Conservation (phyloP, 2,797 vertebrate species). For the Cynopterus sphinx region DNA sequence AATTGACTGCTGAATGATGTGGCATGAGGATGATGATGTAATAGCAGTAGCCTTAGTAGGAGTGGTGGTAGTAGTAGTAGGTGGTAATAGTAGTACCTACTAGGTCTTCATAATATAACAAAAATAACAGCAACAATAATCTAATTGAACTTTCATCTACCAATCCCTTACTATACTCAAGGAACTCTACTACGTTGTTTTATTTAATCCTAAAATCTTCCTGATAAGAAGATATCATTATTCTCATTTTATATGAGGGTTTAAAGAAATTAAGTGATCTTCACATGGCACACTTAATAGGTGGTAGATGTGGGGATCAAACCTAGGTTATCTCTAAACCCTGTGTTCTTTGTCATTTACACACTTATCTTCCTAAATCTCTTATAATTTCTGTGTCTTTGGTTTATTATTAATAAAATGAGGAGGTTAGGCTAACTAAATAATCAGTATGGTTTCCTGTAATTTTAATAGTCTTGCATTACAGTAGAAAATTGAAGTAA, state of each 20-base stretch:
- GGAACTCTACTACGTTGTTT: neutral
- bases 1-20: neutral
- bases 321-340: neutral
- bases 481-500: neutral
- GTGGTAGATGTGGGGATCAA: neutral
- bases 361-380: neutral
- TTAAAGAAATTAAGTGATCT: neutral
- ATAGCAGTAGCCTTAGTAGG: neutral
- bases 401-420: neutral
- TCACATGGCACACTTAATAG: neutral
- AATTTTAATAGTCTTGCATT: neutral
- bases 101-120: neutral
- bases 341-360: neutral
- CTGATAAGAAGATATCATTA: neutral
- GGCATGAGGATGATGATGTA: neutral
- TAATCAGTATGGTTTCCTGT: neutral
- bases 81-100: neutral
- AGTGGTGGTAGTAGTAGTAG: neutral
- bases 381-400: neutral
- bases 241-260: neutral
- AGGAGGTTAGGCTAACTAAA: neutral
- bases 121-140: neutral
- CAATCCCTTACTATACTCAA: neutral
- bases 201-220: neutral
- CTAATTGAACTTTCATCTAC: neutral